Base-by-base conservation (phyloP, 2,797 vertebrate species). In the Neostethus bicornis region DNA sequence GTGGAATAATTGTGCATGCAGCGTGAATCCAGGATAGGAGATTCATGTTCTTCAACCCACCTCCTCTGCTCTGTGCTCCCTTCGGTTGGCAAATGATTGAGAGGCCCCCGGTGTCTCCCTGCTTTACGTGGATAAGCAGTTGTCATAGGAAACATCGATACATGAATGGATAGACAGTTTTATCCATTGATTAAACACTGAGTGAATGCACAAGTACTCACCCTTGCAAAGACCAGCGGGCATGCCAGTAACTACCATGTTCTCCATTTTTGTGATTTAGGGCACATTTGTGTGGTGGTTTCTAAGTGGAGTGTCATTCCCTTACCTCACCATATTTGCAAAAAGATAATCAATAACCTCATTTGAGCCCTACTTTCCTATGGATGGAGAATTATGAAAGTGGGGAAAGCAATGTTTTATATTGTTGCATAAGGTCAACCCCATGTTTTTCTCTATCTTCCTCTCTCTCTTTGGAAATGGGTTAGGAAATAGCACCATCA, bases 131-230 rank as follows among this genome's bases (percentile, higher is more conserved):
- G 85, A 88, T 88, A 90, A 90, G 85, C 85, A 81, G 78, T 81
- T 85, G 85, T 90, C 85, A 89, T 89, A 85, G 82, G 65, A 72
- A 76, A 83, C 84, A 85, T 92, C 87, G 73, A 90, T 89, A 87
- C 67, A 45, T 85, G 82, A 90, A 90, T 87, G 81, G 84, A 90
- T 86, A 87, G 82, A 88, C 85, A 80, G 84, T 89, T 90, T 88
- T 85, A 90, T 86, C 65, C 85, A 89, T 88, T 89, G 89, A 91
- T 91, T 90, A 89, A 91, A 88, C 89, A 85, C 75, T 87, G 83
- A 90, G 79, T 56, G 68, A 88, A 88, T 82, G 87, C 75, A 66
- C 34, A 48, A 77, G 73, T 79, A 61, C 83, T 86, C 67, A 46
- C 70, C 84, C 79, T 61, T 29, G 51, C 74, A 42, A 39, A 73